A percentile compares a stretch with the other conserved stretches of the same genome.
These are phyloP conservation scores for Drosophila sechellia DNA, from an alignment of 1,140 invertebrate species.

Conservation along the genomic window DNA sequence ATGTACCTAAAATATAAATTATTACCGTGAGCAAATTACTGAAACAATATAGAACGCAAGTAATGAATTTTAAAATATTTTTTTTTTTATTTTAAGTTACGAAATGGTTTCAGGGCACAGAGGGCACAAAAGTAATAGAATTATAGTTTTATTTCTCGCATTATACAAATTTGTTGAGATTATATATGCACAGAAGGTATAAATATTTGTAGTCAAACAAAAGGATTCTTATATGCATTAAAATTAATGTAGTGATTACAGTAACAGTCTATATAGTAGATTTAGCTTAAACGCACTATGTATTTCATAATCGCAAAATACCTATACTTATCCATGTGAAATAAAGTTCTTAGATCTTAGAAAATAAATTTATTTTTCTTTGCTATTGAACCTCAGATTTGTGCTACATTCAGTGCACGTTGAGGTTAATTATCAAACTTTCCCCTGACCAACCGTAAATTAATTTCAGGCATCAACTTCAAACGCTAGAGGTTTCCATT, in stretches of 20 bases:
- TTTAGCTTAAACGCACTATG: constrained; percentile 24
- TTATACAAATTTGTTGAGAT: constrained; percentile 1
- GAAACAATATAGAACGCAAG: not conserved
- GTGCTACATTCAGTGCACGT: not conserved
- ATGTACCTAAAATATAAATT: constrained; percentile 59
- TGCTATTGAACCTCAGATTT: not conserved
- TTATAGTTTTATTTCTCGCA: constrained; percentile 4
- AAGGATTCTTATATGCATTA: constrained; percentile 34
- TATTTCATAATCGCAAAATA: constrained; percentile 30
- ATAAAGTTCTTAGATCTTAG: constrained; percentile 41
- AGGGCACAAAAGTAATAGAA: constrained; percentile 30
- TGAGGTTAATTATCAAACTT: constrained; percentile 32
- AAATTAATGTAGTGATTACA: constrained; percentile 14
- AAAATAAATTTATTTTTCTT: not conserved
- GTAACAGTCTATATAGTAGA: constrained; percentile 15
- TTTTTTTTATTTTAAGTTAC: constrained; percentile 15
- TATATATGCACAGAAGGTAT: constrained; percentile 7
- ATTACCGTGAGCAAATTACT: constrained; percentile 6
- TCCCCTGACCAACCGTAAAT: constrained; percentile 28
- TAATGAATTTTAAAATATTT: not conserved
- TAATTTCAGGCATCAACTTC: constrained; percentile 33
- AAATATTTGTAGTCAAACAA: constrained; percentile 12
- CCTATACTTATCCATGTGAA: constrained; percentile 24
- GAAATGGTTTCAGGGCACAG: constrained; percentile 49
- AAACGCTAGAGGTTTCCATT: constrained; percentile 35